Base-by-base conservation (phyloP, 1,140 invertebrate genomes). In the Popillia japonica region DNA sequence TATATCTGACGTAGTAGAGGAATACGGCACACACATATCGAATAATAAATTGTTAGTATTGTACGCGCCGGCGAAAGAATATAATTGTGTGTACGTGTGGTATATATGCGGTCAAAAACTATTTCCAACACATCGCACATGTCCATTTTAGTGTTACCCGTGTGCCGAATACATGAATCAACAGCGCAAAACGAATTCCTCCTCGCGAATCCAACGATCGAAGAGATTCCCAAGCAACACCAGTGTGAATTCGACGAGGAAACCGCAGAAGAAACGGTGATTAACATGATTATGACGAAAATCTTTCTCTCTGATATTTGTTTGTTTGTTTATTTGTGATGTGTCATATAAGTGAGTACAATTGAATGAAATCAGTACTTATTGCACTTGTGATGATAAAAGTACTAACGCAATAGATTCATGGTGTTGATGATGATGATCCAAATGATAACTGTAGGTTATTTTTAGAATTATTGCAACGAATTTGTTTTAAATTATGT, bases 91-190 rank as follows among this genome's bases (percentile, higher is more conserved):
- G 14, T 23, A 23, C 27, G 27, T 68, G 22, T 68, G 11, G n/a
- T 27, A 14, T 68, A 22, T 14, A 14, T n/a, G 61, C 61, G 22
- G 61, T 23, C 61, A 27, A 68, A 68, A 68, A 68, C 8, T 68
- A 68, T 23, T 68, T 10, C 22, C 7, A 34, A 27, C 7, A 22
- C 22, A 22, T 55, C 17, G 61, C 27, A 68, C 27, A 68, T 68
- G 61, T 27, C 61, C 8, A 27, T 68, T 68, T 23, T 68, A 68
- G 48, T 68, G 61, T 34, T 23, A 8, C 61, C 61, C 7, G 27
- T 14, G 8, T 34, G 22, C 22, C 61, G 61, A 68, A 68, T 22
- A 34, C 61, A 68, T 68, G 61, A 68, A 68, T 68, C 61, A 68
- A 68, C 61, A 68, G 22, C 61, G 61, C 22, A 68, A 27, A 68